Evolutionary conservation across 2,797 vertebrate genomes (phyloP).

Genomic region (Alcedo quadribrachys): DNA sequence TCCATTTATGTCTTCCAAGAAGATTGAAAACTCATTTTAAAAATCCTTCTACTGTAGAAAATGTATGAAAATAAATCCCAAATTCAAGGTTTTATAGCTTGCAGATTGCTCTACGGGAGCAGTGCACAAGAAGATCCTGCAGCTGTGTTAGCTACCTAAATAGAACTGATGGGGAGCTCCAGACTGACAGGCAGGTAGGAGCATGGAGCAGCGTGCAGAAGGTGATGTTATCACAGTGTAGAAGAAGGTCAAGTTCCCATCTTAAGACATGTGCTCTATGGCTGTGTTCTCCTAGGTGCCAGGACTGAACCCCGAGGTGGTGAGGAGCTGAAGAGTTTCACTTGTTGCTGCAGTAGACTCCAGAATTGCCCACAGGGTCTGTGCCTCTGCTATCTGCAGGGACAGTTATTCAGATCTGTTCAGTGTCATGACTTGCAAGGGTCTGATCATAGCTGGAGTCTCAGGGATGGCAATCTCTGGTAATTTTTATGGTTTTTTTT

Average conservation of each 20-base stretch:
- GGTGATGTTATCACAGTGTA: neutral
- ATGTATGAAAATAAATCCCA: neutral
- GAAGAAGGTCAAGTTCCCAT: neutral
- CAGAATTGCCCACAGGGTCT: neutral
- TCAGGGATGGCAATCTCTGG: neutral
- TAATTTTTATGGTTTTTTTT: neutral
- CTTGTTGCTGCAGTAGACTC: neutral
- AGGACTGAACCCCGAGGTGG: neutral
- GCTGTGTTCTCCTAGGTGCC: neutral
- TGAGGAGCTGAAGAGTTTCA: neutral
- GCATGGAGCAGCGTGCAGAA: accelerated
- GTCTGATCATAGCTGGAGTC: accelerated
- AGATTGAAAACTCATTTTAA: neutral
- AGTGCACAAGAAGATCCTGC: neutral
- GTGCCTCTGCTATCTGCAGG: neutral
- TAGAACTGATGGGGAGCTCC: neutral
- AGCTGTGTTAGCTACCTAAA: neutral
- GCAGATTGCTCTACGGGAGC: accelerated
- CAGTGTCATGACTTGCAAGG: accelerated
- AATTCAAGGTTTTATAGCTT: neutral
- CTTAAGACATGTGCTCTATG: accelerated
- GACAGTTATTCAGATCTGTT: neutral
- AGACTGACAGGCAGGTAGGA: neutral
- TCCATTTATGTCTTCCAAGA: neutral
- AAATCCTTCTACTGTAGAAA: neutral